These are phyloP conservation scores for Siniperca scherzeri DNA, from an alignment of 2,797 vertebrate species.

Conservation along the genomic window DNA sequence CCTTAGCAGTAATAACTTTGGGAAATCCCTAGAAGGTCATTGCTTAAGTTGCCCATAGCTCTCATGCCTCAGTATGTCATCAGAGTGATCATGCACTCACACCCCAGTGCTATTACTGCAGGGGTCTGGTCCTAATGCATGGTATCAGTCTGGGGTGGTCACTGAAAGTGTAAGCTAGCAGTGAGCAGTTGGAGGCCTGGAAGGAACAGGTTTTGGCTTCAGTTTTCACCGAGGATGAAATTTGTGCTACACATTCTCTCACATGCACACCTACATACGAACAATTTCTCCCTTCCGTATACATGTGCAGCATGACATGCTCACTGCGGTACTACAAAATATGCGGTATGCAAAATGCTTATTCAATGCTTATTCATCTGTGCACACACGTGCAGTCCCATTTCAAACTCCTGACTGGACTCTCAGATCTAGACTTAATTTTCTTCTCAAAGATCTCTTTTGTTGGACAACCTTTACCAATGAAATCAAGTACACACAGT, in stretches of 20 bases:
- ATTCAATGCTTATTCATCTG: conserved; percentile 46
- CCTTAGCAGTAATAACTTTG: conserved; percentile 47
- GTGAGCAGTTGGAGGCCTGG: conserved; percentile 19
- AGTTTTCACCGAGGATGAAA: not conserved
- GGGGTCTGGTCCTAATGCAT: conserved; percentile 35
- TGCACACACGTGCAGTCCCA: conserved; percentile 29
- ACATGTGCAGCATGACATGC: conserved; percentile 5
- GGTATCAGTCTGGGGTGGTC: conserved; percentile 36
- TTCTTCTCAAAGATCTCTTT: conserved; percentile 72
- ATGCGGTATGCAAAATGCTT: conserved; percentile 22
- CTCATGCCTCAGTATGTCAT: conserved; percentile 45
- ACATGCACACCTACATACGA: not conserved
- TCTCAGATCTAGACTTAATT: conserved; percentile 69
- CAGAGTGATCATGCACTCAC: conserved; percentile 46
- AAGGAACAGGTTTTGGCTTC: conserved; percentile 20
- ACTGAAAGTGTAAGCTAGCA: conserved; percentile 23
- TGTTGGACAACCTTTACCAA: conserved; percentile 58
- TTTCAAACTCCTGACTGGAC: conserved; percentile 66
- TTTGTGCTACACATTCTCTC: conserved; percentile 4
- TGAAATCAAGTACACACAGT: conserved; percentile 51
- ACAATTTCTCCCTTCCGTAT: conserved; percentile 9
- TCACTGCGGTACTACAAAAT: not conserved
- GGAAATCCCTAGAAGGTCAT: conserved; percentile 62
- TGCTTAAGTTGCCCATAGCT: conserved; percentile 41
- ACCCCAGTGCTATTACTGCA: conserved; percentile 29